A percentile compares a stretch with the other conserved stretches of the same genome.
These are phyloP conservation scores for Electrona antarctica DNA, from an alignment of 2,113 vertebrate species.

Conservation along the genomic window DNA sequence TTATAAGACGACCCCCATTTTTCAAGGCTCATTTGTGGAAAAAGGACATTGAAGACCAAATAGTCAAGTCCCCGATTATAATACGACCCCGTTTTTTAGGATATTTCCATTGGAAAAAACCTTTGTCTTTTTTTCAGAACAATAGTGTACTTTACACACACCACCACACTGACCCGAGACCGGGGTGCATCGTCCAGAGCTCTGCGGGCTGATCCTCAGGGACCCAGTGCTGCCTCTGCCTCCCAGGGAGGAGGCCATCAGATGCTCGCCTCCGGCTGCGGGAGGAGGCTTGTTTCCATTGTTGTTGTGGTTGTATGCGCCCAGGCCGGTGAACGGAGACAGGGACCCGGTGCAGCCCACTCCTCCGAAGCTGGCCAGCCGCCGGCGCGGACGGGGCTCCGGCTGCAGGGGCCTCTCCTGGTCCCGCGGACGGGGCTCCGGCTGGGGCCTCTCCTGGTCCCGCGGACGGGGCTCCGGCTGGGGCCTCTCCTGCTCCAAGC, in stretches of 20 bases:
- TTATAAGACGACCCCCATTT: too few relatives aligned
- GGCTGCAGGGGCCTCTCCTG: constrained; percentile 64
- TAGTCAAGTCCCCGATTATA: too few relatives aligned
- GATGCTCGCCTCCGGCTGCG: constrained; percentile 61
- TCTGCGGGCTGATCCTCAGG: constrained; percentile 87
- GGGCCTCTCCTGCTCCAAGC: constrained; percentile 83
- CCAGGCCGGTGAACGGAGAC: constrained; percentile 86
- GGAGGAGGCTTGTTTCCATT: constrained; percentile 81
- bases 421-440: constrained; percentile 65
- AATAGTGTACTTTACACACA: too few relatives aligned
- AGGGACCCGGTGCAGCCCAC: constrained; percentile 86
- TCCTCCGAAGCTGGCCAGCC: constrained; percentile 93
- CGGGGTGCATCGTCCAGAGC: constrained; percentile 87
- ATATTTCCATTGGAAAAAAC: too few relatives aligned
- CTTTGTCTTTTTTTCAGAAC: too few relatives aligned
- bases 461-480: too few relatives aligned
- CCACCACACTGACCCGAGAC: constrained; percentile 62
- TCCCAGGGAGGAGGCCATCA: constrained; percentile 79
- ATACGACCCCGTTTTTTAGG: too few relatives aligned
- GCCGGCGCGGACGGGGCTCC: constrained; percentile 80
- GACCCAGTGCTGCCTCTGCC: constrained; percentile 76
- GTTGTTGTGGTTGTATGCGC: constrained; percentile 79
- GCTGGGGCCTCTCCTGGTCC: constrained; percentile 38
- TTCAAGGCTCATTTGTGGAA: too few relatives aligned
- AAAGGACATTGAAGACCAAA: too few relatives aligned